These are phyloP conservation scores for Dipodomys ordii DNA, from an alignment of 2,113 vertebrate genomes.

Conservation along the genomic window DNA sequence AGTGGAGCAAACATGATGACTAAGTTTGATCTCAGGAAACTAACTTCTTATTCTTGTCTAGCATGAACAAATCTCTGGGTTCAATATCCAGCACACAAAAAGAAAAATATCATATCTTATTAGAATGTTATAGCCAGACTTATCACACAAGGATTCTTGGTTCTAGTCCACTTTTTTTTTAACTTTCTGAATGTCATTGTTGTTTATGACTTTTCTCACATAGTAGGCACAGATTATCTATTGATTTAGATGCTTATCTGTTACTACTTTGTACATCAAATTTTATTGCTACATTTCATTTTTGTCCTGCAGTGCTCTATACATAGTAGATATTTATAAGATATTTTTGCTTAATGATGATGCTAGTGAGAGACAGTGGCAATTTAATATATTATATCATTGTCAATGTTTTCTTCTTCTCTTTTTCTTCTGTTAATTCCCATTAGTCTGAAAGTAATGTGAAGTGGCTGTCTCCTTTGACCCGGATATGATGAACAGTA, in stretches of 20 bases:
- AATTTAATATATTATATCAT: background rate
- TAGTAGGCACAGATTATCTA: background rate
- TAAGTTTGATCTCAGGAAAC: background rate
- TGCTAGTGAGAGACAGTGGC: background rate
- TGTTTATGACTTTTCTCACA: background rate
- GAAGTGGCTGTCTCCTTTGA: background rate
- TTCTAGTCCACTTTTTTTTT: background rate
- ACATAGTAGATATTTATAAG: background rate
- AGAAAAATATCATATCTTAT: background rate
- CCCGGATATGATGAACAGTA: background rate
- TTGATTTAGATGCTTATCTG: constrained; percentile 10
- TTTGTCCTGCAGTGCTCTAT: background rate
- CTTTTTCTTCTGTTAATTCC: background rate
- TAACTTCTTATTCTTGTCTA: background rate
- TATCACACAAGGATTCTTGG: background rate
- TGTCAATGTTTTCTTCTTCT: background rate
- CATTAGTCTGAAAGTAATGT: background rate
- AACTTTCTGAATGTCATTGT: background rate
- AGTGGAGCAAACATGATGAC: background rate
- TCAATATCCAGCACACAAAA: background rate
- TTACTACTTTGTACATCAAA: background rate
- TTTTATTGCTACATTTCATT: background rate
- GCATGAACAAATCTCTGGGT: no score
- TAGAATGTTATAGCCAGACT: background rate
- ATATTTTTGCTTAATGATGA: background rate